These are phyloP conservation scores for Centropristis striata DNA, from an alignment of 2,113 vertebrate genomes.

Conservation along the genomic window DNA sequence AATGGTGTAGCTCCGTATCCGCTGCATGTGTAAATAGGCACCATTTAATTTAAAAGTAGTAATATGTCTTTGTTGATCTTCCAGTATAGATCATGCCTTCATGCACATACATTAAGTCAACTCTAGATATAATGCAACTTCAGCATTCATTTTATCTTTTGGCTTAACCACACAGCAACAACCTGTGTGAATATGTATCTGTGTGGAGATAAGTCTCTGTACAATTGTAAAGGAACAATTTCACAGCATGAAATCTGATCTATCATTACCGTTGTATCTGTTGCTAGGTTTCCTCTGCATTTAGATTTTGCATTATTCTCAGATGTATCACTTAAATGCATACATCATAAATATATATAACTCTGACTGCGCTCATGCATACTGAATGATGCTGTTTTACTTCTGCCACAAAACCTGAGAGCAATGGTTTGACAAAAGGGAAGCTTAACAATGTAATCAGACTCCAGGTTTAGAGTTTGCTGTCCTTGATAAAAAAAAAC, in stretches of 20 bases:
- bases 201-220: background rate
- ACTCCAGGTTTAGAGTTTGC: background rate
- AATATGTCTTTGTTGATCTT: too few relatives aligned
- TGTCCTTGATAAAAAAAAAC: background rate
- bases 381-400: background rate
- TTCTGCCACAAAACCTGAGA: background rate
- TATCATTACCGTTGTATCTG: background rate
- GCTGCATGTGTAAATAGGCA: too few relatives aligned
- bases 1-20: too few relatives aligned
- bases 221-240: conserved; percentile 11
- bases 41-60: too few relatives aligned
- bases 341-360: background rate
- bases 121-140: background rate
- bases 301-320: background rate
- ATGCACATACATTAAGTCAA: too few relatives aligned
- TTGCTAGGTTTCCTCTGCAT: conserved; percentile 1
- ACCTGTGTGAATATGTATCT: too few relatives aligned
- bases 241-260: conserved; percentile 12
- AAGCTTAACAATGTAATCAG: background rate
- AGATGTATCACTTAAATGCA: background rate
- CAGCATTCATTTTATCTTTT: too few relatives aligned
- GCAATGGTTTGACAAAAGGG: background rate
- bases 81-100: too few relatives aligned
- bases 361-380: background rate
- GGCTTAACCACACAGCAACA: background rate